Evolutionary conservation across 2,888 invertebrate species (phyloP), one percentile per base, ranked within the genome.

Genomic region (Coleophora flavipennella): DNA sequence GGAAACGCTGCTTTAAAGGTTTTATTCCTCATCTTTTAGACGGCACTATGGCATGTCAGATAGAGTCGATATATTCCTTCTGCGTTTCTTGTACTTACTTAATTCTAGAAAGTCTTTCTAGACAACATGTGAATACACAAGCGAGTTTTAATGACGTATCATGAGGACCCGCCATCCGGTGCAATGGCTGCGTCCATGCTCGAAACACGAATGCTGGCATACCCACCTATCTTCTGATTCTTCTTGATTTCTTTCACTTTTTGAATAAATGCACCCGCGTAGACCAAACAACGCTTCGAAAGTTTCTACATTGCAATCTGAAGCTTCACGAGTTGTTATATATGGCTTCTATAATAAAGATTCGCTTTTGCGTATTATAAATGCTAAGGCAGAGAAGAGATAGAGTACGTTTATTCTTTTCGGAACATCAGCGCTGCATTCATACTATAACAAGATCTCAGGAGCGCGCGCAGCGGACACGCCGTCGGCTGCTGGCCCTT

Each of bases 1-100:
- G 76, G 86, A 87, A 73, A 78, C 75, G 80, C 83, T 84, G 76
- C 84, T 85, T 76, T 70, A 81, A 78, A 81, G 84, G 84, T 85
- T 84, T 70, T 75, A 67, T 77, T 81, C 77, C 71, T 71, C 69
- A 81, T 84, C 80, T 81, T 74, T 80, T 84, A 84, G 85, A 83
- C 66, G 84, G 85, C 84, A 83, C 84, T 75, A 81, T 84, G 84
- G 84, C 84, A 84, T 84, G 84, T 78, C 70, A 79, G 74, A 80
- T 80, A 80, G 81, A 81, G 79, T 79, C 79, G 76, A 81, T 79
- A 73, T 79, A 79, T 70, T 80, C 80, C 73, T 69, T 83, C 83
- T 84, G 81, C 79, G 81, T 81, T 83, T 83, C 78, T 80, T 81
- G 76, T n/a, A n/a, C n/a, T 70, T 72, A 74, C 76, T 77, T 78